Base-by-base conservation (phyloP, 1,140 invertebrate genomes). In the Papilio polyxenes region DNA sequence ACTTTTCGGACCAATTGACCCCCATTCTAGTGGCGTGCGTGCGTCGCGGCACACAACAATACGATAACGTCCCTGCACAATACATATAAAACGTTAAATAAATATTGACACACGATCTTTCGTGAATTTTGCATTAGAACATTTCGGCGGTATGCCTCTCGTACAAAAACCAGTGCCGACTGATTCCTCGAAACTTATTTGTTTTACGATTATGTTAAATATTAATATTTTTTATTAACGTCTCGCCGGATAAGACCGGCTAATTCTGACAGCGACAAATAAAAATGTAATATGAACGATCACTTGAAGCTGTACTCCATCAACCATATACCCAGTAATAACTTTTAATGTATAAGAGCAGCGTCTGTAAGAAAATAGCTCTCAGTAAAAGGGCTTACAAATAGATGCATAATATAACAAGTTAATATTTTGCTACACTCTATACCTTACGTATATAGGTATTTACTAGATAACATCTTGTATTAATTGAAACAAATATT, bases 1-100 rank as follows among this genome's bases (percentile, higher is more conserved):
- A 88, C 86, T 88, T 89, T 88, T 88, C 82, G 85, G 86, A 82
- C 82, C 87, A 93, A 90, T 92, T 93, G 91, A 93, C 91, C 90
- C 87, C 82, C 83, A 84, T 90, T 91, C 81, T 78, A 65, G 84
- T 80, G 88, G 85, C 86, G 86, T 83, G 88, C 90, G 88, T 89
- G 89, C 87, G 85, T 80, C 65, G 76, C 82, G 86, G 89, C 91
- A 91, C 88, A 88, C 85, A 85, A 81, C 85, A 85, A 81, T 75
- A 83, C 75, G 78, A 37, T 48, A 44, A 83, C 31, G 62, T 72
- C n/a, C 20, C 59, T 62, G 59, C 56, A 59, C n/a, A n/a, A 17
- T 17, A 23, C 65, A 37, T 15, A 72, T 72, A 72, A 65, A 80
- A 15, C 48, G 31, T 69, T 75, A 49, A 59, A 17, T 80, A 81